Evolutionary conservation across 2,888 invertebrate genomes (phyloP), one percentile per base, ranked within the genome.

Genomic region (Carterocephalus palaemon): DNA sequence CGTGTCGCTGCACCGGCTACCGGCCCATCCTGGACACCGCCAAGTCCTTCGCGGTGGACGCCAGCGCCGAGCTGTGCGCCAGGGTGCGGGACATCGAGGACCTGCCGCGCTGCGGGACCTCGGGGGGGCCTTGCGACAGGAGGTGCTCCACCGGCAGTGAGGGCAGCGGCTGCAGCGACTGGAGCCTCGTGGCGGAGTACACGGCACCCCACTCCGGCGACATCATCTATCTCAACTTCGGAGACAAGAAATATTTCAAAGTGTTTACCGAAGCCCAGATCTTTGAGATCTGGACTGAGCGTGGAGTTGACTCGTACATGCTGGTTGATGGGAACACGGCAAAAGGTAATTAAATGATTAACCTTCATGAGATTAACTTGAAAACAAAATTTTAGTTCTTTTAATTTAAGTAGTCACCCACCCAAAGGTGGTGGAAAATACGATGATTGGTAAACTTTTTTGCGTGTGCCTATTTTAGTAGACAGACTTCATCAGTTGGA

Each of bases 1-100:
- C 94, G 2, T 95, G 95, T 52, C 88, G 95, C 4, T 95, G 94
- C 61, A 95, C 94, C 0, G 94, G 94, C 0, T 94, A 92, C 65
- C 83, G 93, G 1, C 90, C 94, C 0, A 94, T 95, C 47, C 64
- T 94, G 48, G 93, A 94, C 62, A 89, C 93, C 1, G 91, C 94
- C 72, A 93, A 94, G 64, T 90, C 92, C 0, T 91, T 92, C 52
- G 92, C 91, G 0, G 69, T 67, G 0, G 91, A 92, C 60, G 89
- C 90, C 3, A 76, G 88, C 3, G 80, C 88, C n/a, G 63, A 82
- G 36, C 68, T 91, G 4, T 73, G 73, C 1, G 73, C 88, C 12
- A 64, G 52, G 51, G 80, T 90, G 19, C 68, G 64, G 0, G 92
- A 85, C n/a, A 85, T 87, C 5, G 86, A 86, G 60, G 83, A 86